Evolutionary conservation across 2,797 vertebrate species (phyloP), one percentile per base, ranked within the genome.

Genomic region (Syndactyla subalaris): DNA sequence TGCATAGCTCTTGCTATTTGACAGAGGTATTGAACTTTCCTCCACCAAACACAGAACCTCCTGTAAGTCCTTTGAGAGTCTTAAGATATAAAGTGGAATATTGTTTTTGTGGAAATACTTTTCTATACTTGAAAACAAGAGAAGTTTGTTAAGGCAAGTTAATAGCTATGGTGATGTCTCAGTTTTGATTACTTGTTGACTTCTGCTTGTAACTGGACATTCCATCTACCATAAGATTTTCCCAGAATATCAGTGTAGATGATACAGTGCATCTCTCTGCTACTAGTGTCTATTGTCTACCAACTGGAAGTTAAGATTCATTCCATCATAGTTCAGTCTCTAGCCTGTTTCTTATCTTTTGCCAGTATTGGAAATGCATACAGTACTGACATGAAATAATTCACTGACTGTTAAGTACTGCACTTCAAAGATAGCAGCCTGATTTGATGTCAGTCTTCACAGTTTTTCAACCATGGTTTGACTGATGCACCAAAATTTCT

Each of bases 401-500:
- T 90, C 74, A 76, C 62, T 75, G 70, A n/a, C 75, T 89, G 32
- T 77, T 74, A 85, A 59, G 39, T 66, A 57, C 52, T 88, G 30
- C 19, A 24, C 41, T 66, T 95, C 62, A 86, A 88, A 93, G 62
- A 66, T 14, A 89, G 54, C 58, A 91, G 30, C 54, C 27, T 85
- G 83, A 87, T 79, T 77, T 74, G 39, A 71, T 92, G 78, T 91
- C 71, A 87, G 34, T 34, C 54, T 87, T 63, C 52, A 32, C 29
- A 71, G 67, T 66, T 92, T 90, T 93, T 92, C 87, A 71, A 0
- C 83, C 66, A 51, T 58, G 17, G 41, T 75, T 95, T 93, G 82
- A 93, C 83, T 92, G 94, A 84, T 86, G 51, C 46, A 51, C 76
- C 36, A 48, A 24, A 86, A 84, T 78, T n/a, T 92, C 55, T 94